phyloP scores from a whole-genome alignment of 2,113 vertebrate species.

The Eretmochelys imbricata region DNA sequence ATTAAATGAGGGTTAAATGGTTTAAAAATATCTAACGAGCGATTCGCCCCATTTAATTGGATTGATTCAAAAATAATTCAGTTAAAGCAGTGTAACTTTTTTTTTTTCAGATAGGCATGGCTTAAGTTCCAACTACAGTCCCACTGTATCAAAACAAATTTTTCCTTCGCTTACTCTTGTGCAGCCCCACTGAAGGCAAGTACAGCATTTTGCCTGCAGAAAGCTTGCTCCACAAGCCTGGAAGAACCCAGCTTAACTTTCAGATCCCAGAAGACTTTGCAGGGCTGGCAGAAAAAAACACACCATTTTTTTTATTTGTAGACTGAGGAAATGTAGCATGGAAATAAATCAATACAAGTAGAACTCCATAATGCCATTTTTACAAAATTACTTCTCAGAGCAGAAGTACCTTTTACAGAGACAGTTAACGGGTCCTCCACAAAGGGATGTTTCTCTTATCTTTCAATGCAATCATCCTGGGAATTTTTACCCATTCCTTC shows the following conservation, averaged over 20 bases:
- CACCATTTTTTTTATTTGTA: neutral
- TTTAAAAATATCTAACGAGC: conserved; percentile 56
- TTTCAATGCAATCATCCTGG: neutral
- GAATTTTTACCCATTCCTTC: neutral
- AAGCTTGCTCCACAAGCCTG: neutral
- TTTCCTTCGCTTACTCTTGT: neutral
- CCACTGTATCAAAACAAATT: neutral
- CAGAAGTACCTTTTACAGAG: neutral
- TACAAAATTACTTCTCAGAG: neutral
- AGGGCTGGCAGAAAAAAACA: neutral
- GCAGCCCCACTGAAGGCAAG: neutral
- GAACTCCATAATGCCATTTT: neutral
- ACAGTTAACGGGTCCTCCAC: neutral
- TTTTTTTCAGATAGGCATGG: neutral
- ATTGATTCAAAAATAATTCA: conserved; percentile 61
- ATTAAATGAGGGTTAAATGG: conserved; percentile 63
- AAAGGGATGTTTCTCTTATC: fast-evolving
- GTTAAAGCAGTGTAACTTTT: conserved; percentile 38
- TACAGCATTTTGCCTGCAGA: neutral
- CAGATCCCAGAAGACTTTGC: neutral
- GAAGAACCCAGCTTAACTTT: neutral
- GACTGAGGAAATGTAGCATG: neutral
- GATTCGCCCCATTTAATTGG: conserved; percentile 47
- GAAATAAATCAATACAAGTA: neutral
- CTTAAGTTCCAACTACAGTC: neutral